Conservation (phyloP, 2,888 invertebrate genomes). For the Pristionchus exspectatus region DNA sequence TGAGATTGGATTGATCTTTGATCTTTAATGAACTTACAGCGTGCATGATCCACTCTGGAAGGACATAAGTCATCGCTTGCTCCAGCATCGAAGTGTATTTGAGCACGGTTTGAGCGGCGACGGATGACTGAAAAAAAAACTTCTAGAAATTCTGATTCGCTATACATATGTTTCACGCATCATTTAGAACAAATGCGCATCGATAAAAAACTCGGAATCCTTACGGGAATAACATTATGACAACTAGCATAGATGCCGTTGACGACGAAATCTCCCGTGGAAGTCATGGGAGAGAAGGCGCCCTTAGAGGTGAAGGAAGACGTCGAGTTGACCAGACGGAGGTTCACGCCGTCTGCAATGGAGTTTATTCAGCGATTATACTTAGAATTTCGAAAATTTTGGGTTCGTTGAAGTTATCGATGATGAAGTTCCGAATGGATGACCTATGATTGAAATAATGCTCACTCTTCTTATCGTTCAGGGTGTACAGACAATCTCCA, state of each 20-base stretch:
- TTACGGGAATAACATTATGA: slow-evolving; percentile 69
- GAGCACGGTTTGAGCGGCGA: slow-evolving; percentile 47
- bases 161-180: not conserved
- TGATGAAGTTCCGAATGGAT: not conserved
- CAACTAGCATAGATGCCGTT: slow-evolving; percentile 73
- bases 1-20: not conserved
- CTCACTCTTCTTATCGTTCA: slow-evolving; percentile 47
- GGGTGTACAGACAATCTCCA: slow-evolving; percentile 70
- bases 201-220: not conserved
- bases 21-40: not conserved
- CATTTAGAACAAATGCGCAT: not conserved
- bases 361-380: no score
- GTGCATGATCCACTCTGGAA: slow-evolving; percentile 11
- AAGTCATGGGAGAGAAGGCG: slow-evolving; percentile 74
- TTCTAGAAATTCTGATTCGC: not conserved
- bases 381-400: no score
- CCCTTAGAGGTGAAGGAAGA: slow-evolving; percentile 64
- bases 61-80: slow-evolving; percentile 29
- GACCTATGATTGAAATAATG: no score
- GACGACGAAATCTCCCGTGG: slow-evolving; percentile 69
- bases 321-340: slow-evolving; percentile 58
- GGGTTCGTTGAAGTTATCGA: not conserved
- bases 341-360: slow-evolving; percentile 54
- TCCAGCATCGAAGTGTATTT: slow-evolving; percentile 31
- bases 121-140: slow-evolving; percentile 6